These are phyloP conservation scores for Homarus americanus DNA, from an alignment of 1,140 invertebrate genomes.

Conservation along the genomic window DNA sequence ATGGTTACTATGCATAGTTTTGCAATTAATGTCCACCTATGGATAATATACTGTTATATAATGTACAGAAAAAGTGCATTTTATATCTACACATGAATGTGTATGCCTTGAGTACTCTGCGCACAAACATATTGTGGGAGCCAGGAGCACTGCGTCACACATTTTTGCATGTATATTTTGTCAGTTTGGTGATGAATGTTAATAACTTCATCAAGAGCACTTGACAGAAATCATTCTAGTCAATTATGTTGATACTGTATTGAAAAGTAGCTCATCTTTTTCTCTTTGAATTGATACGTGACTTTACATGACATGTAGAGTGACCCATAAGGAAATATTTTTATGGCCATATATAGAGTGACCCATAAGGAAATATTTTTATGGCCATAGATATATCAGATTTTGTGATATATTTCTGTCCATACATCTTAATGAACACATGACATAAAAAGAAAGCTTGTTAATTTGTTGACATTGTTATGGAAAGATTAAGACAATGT, in stretches of 20 bases:
- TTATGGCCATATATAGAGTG: too few species aligned
- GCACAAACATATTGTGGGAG: conserved; percentile 18
- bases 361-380: not conserved
- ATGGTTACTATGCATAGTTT: conserved; percentile 15
- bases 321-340: not conserved
- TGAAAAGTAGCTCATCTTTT: not conserved
- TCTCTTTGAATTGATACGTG: not conserved
- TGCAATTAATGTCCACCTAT: not conserved
- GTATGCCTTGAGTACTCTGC: conserved; percentile 37
- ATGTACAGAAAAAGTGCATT: conserved; percentile 20
- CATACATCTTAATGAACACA: not conserved
- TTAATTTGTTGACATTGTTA: not conserved
- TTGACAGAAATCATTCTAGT: not conserved
- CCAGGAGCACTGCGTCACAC: conserved; percentile 1
- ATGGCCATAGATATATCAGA: not conserved
- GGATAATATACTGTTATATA: conserved; percentile 1
- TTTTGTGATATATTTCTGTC: not conserved
- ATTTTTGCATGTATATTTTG: conserved; percentile 31
- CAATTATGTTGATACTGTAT: not conserved
- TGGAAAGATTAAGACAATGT: too few species aligned
- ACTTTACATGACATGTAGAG: not conserved
- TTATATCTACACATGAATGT: conserved; percentile 39
- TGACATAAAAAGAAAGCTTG: not conserved
- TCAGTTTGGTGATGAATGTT: conserved; percentile 8
- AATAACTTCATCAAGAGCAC: not conserved